Base-by-base conservation (phyloP, 2,888 invertebrate species). In the Drosophila glabriapex region DNA sequence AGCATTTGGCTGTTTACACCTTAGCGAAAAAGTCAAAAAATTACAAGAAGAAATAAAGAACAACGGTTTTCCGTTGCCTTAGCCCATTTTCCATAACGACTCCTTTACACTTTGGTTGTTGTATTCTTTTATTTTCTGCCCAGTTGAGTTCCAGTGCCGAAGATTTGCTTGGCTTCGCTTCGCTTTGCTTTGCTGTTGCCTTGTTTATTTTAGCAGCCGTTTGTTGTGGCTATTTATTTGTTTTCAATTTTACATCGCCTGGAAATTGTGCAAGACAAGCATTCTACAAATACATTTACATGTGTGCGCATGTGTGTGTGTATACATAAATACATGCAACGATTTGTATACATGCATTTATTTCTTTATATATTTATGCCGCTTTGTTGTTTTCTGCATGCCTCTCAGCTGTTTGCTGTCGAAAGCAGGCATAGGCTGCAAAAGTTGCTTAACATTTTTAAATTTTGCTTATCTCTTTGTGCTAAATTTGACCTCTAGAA, bases 221-320 rank as follows among this genome's bases (percentile, higher is more conserved):
- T 87, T 78, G 72, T 85, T 88, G 81, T 74, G 83, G 76, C 80
- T 82, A 76, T 82, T 85, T 88, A 85, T 90, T 87, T 87, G 73
- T 80, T 85, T 85, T 87, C 58, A 73, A 73, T 89, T 82, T 82
- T 77, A 74, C 82, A 75, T 72, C 46, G 68, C 64, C 69, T 72
- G 33, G n/a, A 84, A 61, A 89, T 85, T 85, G 90, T 78, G 85
- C 90, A 85, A 83, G 82, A 68, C 56, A 41, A 58, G 52, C 60
- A 58, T 54, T 33, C 25, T 46, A 43, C 33, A 60, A 60, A 60
- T 61, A 63, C 43, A 56, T 50, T 49, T 43, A 46, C 50, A 64
- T 53, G 4, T 22, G 3, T 31, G 12, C 61, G 31, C 3, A 6
- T 16, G 35, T 25, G 2, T 46, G 7, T 46, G 4, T 31, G 10